phyloP scores from a whole-genome alignment of 1,140 invertebrate genomes.

The Planococcus citri region DNA sequence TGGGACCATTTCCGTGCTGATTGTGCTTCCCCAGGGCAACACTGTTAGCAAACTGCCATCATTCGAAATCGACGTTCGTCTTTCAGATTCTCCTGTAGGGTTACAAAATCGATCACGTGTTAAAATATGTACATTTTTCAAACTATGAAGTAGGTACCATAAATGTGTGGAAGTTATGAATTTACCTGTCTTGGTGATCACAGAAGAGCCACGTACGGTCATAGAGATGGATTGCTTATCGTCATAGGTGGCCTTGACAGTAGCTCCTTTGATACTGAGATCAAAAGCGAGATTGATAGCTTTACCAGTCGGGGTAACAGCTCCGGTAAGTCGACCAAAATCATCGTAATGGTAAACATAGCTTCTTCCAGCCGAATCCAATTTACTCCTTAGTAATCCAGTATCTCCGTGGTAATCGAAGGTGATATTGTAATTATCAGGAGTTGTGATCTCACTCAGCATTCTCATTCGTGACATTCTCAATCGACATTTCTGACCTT shows the following conservation, averaged over 20 bases:
- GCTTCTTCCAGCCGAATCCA: conserved; percentile 78
- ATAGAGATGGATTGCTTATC: conserved; percentile 67
- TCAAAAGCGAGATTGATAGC: conserved; percentile 75
- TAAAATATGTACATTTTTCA: no score
- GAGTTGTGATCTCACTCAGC: conserved; percentile 73
- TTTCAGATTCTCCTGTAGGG: conserved; percentile 57
- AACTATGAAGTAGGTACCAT: no score
- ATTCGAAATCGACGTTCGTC: conserved; percentile 61
- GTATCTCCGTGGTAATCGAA: conserved; percentile 85
- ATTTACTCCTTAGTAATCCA: conserved; percentile 73
- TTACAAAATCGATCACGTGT: conserved; percentile 12
- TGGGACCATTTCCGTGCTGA: conserved; percentile 74
- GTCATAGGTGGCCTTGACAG: conserved; percentile 70
- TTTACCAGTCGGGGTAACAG: conserved; percentile 83
- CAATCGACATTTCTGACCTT: conserved; percentile 80
- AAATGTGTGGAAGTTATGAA: no score
- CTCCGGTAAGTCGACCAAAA: conserved; percentile 77
- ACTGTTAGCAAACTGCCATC: conserved; percentile 66
- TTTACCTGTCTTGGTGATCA: conserved; percentile 55
- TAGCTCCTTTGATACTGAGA: conserved; percentile 73
- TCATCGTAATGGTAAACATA: conserved; percentile 93
- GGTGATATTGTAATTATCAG: conserved; percentile 81
- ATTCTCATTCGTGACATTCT: conserved; percentile 79
- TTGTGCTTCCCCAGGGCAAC: conserved; percentile 67
- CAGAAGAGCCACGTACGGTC: conserved; percentile 73